These are phyloP conservation scores for Biston betularia DNA, from an alignment of 2,888 invertebrate genomes.

Conservation along the genomic window DNA sequence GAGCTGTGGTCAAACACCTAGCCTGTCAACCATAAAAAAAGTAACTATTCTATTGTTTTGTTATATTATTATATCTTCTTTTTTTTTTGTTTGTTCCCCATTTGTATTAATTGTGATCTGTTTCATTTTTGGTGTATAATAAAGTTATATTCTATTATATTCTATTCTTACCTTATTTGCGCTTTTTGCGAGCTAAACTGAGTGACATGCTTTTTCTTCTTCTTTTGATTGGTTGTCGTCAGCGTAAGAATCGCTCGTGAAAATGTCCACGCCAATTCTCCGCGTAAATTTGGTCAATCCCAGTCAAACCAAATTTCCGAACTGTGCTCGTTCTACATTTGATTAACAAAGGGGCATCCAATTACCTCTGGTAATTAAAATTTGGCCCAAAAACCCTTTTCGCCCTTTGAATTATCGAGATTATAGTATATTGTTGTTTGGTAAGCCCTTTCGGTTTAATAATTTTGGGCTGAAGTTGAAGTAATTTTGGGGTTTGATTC, in stretches of 20 bases:
- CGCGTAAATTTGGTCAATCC: neutral
- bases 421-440: constrained; percentile 25
- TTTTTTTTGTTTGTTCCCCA: too few species aligned
- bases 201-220: too few species aligned
- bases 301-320: constrained; percentile 11
- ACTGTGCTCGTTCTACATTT: constrained; percentile 12
- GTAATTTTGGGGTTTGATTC: constrained; percentile 14
- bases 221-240: too few species aligned
- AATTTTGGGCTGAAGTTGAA: constrained; percentile 18
- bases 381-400: constrained; percentile 21
- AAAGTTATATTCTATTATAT: too few species aligned
- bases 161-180: neutral
- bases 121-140: too few species aligned
- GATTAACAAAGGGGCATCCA: constrained; percentile 24
- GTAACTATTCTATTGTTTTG: too few species aligned
- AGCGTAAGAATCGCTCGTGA: neutral
- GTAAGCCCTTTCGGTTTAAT: constrained; percentile 19
- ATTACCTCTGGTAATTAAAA: constrained; percentile 23
- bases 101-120: too few species aligned
- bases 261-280: neutral
- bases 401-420: constrained; percentile 26
- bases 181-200: too few species aligned
- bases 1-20: too few species aligned
- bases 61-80: too few species aligned
- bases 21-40: too few species aligned